Evolutionary conservation across 2,888 invertebrate genomes (phyloP).

Genomic region (Emmelina monodactyla): DNA sequence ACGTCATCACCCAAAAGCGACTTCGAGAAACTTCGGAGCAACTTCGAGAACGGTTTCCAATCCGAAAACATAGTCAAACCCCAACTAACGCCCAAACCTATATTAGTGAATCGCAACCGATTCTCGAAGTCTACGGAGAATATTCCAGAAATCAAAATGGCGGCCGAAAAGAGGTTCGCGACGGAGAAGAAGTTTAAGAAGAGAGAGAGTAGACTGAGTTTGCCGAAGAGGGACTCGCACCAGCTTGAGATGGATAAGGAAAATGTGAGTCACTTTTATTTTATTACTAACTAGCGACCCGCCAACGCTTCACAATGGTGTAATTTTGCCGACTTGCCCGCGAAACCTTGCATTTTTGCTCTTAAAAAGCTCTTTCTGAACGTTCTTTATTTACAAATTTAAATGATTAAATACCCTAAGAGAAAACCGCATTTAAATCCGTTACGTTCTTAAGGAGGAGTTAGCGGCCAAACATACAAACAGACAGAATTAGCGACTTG

Average conservation of each 20-base stretch:
- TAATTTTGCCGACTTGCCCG: too few species aligned
- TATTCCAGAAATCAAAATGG: constrained; percentile 19
- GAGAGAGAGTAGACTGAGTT: constrained; percentile 22
- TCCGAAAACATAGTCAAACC: constrained; percentile 18
- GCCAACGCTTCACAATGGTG: too few species aligned
- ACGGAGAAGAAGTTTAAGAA: constrained; percentile 28
- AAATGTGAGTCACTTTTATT: constrained; percentile 42
- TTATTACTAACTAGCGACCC: too few species aligned
- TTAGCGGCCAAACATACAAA: too few species aligned
- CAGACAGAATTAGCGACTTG: too few species aligned
- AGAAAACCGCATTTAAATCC: too few species aligned
- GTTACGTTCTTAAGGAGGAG: too few species aligned
- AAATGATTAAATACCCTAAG: too few species aligned
- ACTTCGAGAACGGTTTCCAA: constrained; percentile 26
- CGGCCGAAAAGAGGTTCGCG: constrained; percentile 24
- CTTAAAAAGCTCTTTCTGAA: too few species aligned
- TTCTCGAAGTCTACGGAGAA: constrained; percentile 28
- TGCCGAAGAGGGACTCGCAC: constrained; percentile 28
- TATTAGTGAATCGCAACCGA: constrained; percentile 16
- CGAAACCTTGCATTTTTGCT: too few species aligned
- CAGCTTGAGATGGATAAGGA: constrained; percentile 48
- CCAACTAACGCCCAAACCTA: constrained; percentile 25
- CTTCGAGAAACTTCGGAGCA: constrained; percentile 37
- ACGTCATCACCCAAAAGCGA: constrained; percentile 21
- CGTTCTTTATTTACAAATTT: too few species aligned